A percentile compares a stretch with the other conserved stretches of the same genome.
These are phyloP conservation scores for Lampris megalopsis DNA, from an alignment of 2,113 vertebrate genomes.

Conservation along the genomic window DNA sequence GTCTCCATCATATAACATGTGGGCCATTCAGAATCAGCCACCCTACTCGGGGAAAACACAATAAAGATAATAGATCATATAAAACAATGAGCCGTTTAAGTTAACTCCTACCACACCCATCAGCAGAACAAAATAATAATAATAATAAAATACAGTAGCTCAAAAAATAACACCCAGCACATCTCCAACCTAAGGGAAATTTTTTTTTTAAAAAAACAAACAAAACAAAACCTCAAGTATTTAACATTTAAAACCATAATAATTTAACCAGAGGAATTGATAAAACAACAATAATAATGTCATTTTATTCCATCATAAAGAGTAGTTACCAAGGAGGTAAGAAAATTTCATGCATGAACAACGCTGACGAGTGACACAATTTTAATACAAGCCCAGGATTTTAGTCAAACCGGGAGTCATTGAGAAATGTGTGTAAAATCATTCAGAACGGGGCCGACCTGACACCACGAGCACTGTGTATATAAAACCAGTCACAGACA, in stretches of 20 bases:
- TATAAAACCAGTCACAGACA: slow-evolving; percentile 24
- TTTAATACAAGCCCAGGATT: slow-evolving; percentile 65
- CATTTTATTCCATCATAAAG: slow-evolving; percentile 57
- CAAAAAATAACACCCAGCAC: slow-evolving; percentile 51
- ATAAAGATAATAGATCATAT: slow-evolving; percentile 24
- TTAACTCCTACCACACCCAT: slow-evolving; percentile 64
- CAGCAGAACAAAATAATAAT: slow-evolving; percentile 43
- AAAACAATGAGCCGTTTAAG: slow-evolving; percentile 67
- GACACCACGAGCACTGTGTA: slow-evolving; percentile 27
- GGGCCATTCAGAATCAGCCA: too few relatives aligned
- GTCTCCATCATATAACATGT: too few relatives aligned
- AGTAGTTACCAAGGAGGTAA: slow-evolving; percentile 66
- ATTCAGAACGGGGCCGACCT: slow-evolving; percentile 12
- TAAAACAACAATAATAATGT: slow-evolving; percentile 70
- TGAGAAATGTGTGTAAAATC: slow-evolving; percentile 27
- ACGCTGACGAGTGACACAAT: slow-evolving; percentile 68
- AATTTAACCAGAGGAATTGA: slow-evolving; percentile 44
- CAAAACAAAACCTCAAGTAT: slow-evolving; percentile 42
- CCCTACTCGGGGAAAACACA: slow-evolving; percentile 27
- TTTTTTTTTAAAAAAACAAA: too few relatives aligned
- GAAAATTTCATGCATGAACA: slow-evolving; percentile 78
- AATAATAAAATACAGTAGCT: slow-evolving; percentile 55
- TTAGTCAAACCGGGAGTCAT: slow-evolving; percentile 46
- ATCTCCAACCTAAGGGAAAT: slow-evolving; percentile 27
- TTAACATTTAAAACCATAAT: slow-evolving; percentile 68